These are phyloP conservation scores for Heterohyrax brucei DNA, from an alignment of 2,797 vertebrate species.

Conservation along the genomic window DNA sequence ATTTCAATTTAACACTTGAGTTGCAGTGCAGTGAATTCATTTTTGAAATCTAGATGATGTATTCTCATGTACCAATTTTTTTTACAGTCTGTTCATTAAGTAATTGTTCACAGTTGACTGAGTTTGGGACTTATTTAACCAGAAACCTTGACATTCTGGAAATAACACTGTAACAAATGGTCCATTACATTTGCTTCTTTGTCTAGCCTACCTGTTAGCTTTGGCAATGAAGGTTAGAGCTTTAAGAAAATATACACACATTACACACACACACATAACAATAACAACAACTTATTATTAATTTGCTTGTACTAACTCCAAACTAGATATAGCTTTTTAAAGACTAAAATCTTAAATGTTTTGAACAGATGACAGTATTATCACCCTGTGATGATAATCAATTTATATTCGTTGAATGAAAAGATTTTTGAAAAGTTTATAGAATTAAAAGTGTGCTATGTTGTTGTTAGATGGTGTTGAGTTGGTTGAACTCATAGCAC, in stretches of 20 bases:
- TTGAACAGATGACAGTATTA: neutral
- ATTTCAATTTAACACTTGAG: conserved; percentile 6
- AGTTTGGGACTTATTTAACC: conserved; percentile 46
- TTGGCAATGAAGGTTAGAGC: neutral
- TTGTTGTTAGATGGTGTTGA: too few relatives aligned
- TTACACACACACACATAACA: neutral
- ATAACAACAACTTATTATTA: neutral
- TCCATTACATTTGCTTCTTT: neutral
- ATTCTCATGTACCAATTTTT: conserved; percentile 8
- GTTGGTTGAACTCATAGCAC: too few relatives aligned
- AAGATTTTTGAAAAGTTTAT: neutral
- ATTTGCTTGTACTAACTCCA: neutral
- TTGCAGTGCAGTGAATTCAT: neutral
- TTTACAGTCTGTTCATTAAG: conserved; percentile 19
- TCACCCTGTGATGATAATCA: neutral
- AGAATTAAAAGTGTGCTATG: neutral
- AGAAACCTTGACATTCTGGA: conserved; percentile 28
- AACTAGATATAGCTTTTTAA: conserved; percentile 20
- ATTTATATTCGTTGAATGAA: conserved; percentile 39
- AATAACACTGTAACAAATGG: conserved; percentile 19
- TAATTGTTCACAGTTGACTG: neutral
- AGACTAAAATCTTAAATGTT: conserved; percentile 16
- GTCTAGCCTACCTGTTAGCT: neutral
- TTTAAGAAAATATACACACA: neutral
- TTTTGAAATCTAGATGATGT: neutral